Conservation (phyloP, 2,113 vertebrate species). For the Eurypyga helias region DNA sequence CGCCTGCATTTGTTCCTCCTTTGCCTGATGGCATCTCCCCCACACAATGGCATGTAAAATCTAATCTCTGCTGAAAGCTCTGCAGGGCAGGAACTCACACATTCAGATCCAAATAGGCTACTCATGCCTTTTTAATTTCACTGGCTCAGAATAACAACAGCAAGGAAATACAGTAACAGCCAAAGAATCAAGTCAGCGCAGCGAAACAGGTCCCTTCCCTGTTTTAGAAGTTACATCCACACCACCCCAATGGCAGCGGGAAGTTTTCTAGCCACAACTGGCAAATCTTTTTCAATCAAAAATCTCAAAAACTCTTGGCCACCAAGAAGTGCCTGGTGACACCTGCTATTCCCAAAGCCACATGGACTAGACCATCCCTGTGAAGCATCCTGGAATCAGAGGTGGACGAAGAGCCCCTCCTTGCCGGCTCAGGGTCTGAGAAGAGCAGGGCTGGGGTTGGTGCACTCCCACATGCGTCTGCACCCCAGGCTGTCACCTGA, state of each 20-base stretch:
- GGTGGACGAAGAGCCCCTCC: neutral
- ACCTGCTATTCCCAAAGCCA: neutral
- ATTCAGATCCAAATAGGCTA: conserved; percentile 52
- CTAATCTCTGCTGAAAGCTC: conserved; percentile 64
- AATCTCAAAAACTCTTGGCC: neutral
- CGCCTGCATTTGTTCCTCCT: conserved; percentile 53
- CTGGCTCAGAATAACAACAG: conserved; percentile 27
- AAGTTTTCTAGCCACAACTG: neutral
- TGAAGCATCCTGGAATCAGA: neutral
- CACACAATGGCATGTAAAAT: conserved; percentile 59
- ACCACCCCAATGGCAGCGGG: neutral
- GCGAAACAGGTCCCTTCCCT: conserved; percentile 6
- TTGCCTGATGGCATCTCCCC: conserved; percentile 54
- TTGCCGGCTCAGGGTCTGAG: neutral
- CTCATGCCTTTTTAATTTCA: conserved; percentile 71
- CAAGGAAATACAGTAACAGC: conserved; percentile 45
- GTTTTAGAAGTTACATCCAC: neutral
- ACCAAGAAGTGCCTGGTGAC: neutral
- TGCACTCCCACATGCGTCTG: neutral
- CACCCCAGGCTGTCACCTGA: neutral
- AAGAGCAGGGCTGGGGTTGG: neutral
- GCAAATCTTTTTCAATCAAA: neutral
- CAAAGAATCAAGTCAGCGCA: neutral
- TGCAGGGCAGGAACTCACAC: conserved; percentile 59
- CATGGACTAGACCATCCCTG: accelerated